phyloP scores from a whole-genome alignment of 2,888 invertebrate species.

The Epicampocera succincta region DNA sequence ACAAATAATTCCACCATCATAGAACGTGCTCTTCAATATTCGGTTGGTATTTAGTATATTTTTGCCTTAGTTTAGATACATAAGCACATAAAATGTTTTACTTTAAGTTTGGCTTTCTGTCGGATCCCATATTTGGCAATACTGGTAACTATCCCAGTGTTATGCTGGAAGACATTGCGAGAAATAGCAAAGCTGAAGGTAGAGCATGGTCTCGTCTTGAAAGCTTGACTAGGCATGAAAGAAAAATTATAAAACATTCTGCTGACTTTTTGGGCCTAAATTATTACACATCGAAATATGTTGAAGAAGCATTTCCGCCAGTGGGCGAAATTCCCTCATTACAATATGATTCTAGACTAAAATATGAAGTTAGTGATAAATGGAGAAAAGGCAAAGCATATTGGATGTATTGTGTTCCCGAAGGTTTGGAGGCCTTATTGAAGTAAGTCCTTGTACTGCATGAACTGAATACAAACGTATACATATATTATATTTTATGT shows the following conservation, averaged over 20 bases:
- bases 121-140: constrained; percentile 76
- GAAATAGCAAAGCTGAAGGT: constrained; percentile 77
- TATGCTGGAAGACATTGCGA: constrained; percentile 75
- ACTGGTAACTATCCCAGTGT: constrained; percentile 77
- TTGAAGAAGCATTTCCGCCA: constrained; percentile 70
- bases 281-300: constrained; percentile 75
- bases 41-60: constrained; percentile 61
- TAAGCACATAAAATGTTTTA: background rate
- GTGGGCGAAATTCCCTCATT: constrained; percentile 82
- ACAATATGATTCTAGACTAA: constrained; percentile 81
- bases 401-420: constrained; percentile 77
- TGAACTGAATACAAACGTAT: too few species aligned
- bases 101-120: constrained; percentile 78
- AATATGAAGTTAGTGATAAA: constrained; percentile 70
- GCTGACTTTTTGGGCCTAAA: constrained; percentile 77
- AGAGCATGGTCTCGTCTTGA: constrained; percentile 75
- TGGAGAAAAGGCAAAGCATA: constrained; percentile 75
- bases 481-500: background rate
- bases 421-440: constrained; percentile 73
- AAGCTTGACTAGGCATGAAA: constrained; percentile 70
- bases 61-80: too few species aligned
- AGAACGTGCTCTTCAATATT: constrained; percentile 75
- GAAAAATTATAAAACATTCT: constrained; percentile 71
- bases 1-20: constrained; percentile 69
- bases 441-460: constrained; percentile 61